phyloP scores from a whole-genome alignment of 1,140 invertebrate species.

The Lasioglossum albipes region DNA sequence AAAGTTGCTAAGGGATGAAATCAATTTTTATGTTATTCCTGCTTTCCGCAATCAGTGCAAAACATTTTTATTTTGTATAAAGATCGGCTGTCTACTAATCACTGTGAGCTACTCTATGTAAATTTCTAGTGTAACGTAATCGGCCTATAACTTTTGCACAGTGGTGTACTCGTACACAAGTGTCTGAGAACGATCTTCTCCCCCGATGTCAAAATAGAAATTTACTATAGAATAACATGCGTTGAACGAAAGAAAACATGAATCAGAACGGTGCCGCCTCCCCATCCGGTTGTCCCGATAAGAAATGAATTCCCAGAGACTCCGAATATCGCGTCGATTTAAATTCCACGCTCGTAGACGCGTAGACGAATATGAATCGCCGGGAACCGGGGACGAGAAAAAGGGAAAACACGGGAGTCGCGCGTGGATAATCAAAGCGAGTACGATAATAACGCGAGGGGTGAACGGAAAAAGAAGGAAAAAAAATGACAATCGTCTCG shows the following conservation, averaged over 20 bases:
- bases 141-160: too few species aligned
- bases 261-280: background rate
- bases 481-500: background rate
- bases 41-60: too few species aligned
- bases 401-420: background rate
- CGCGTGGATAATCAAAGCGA: background rate
- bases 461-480: background rate
- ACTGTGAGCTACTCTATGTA: too few species aligned
- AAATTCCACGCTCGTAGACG: conserved; percentile 3
- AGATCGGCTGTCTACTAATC: too few species aligned
- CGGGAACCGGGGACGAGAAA: background rate
- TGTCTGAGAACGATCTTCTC: too few species aligned
- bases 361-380: background rate
- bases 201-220: background rate
- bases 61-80: too few species aligned
- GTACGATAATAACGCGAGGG: background rate
- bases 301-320: background rate
- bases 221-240: background rate
- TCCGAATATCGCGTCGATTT: background rate
- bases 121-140: too few species aligned
- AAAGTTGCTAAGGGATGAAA: too few species aligned
- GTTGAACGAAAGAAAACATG: background rate
- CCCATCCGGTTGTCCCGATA: background rate
- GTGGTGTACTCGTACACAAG: too few species aligned
- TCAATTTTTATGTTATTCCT: too few species aligned